Percentiles rank a stretch among this genome's conserved stretches.
Conservation (phyloP, 2,113 vertebrate genomes). For the Paracanthobrama guichenoti region DNA sequence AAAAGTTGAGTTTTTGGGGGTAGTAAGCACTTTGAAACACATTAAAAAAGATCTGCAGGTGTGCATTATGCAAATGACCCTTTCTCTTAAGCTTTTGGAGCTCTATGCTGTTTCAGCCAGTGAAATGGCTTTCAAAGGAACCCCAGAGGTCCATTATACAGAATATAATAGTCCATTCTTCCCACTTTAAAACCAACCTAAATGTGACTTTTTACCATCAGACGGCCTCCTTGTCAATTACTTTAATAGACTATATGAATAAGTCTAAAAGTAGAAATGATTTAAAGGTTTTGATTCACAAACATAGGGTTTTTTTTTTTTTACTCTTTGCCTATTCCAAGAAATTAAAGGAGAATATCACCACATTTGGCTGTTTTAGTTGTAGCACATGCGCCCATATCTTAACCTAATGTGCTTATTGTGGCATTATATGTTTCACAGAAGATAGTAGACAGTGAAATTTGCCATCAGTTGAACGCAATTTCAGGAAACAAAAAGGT, state of each 20-base stretch:
- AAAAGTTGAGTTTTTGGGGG: conserved; percentile 14
- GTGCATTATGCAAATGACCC: conserved; percentile 52
- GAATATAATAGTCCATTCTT: conserved; percentile 44
- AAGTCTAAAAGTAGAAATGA: neutral
- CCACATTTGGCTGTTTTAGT: neutral
- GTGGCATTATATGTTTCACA: neutral
- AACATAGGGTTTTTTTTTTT: conserved; percentile 8
- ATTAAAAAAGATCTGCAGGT: conserved; percentile 52
- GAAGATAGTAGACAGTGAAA: too few species aligned
- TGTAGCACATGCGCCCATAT: neutral
- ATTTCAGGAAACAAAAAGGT: too few species aligned
- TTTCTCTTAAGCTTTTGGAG: neutral
- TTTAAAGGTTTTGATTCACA: neutral
- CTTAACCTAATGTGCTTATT: neutral
- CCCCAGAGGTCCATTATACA: conserved; percentile 37
- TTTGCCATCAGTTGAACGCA: too few species aligned
- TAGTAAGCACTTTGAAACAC: conserved; percentile 47
- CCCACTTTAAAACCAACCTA: conserved; percentile 35
- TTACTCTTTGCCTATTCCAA: neutral
- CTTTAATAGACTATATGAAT: conserved; percentile 20
- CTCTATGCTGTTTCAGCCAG: conserved; percentile 30
- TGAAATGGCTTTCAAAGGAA: conserved; percentile 39
- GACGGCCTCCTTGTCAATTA: neutral
- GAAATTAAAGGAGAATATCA: neutral
- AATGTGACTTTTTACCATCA: conserved; percentile 22